These are phyloP conservation scores for Xyliphius kryptos DNA, from an alignment of 2,113 vertebrate species.

Conservation along the genomic window DNA sequence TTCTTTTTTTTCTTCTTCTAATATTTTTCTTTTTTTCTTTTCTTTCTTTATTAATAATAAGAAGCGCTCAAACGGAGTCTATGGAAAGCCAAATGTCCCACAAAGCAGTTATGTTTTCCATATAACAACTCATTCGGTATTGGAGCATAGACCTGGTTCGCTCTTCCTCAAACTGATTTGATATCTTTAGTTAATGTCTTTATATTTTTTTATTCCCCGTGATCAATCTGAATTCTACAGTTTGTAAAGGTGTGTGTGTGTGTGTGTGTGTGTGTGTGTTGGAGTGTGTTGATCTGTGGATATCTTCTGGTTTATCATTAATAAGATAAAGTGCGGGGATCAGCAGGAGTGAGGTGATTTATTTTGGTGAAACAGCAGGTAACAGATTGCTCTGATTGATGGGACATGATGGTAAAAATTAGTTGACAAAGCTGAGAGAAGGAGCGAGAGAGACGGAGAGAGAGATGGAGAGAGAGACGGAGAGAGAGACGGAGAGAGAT, in stretches of 20 bases:
- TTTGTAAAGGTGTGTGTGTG: too few species aligned
- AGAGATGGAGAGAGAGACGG: too few species aligned
- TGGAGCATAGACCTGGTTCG: background rate
- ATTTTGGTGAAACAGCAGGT: slow-evolving; percentile 10
- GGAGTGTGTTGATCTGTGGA: too few species aligned
- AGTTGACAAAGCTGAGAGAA: slow-evolving; percentile 18
- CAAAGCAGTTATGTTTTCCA: too few species aligned
- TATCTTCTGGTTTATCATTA: slow-evolving; percentile 15
- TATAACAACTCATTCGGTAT: background rate
- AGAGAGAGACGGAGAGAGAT: background rate
- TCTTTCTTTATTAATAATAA: background rate
- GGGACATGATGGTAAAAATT: slow-evolving; percentile 13
- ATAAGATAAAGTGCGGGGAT: slow-evolving; percentile 12
- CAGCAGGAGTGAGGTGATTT: slow-evolving; percentile 17
- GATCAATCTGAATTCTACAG: slow-evolving; percentile 8
- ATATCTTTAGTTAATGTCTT: background rate
- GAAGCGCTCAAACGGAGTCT: background rate
- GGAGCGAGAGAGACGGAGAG: too few species aligned
- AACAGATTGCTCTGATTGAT: slow-evolving; percentile 16
- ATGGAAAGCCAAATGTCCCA: background rate
- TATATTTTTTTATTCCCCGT: background rate
- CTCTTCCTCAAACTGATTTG: background rate
- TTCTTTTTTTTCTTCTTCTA: too few species aligned
- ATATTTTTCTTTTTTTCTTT: background rate
- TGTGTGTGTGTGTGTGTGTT: too few species aligned